Percentiles rank a stretch among this genome's conserved stretches.
These are phyloP conservation scores for Pelobates fuscus DNA, from an alignment of 2,113 vertebrate genomes.

Conservation along the genomic window DNA sequence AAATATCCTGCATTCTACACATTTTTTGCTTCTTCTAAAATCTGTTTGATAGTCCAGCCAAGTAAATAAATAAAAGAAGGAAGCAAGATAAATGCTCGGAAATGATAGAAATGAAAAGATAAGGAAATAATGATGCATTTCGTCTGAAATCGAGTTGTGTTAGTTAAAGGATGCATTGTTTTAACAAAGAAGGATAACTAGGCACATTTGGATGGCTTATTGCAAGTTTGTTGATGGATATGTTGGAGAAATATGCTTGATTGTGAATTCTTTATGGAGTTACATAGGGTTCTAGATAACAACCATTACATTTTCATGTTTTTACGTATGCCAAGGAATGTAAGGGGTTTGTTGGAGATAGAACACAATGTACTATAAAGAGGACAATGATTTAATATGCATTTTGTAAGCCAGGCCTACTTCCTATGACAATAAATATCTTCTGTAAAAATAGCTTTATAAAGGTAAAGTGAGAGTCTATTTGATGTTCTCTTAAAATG, in stretches of 20 bases:
- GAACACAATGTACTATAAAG: neutral
- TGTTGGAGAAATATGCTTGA: conserved; percentile 19
- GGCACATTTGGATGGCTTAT: conserved; percentile 27
- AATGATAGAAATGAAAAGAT: conserved; percentile 45
- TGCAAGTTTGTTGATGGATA: conserved; percentile 36
- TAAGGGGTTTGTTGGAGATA: neutral
- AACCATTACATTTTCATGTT: conserved; percentile 12
- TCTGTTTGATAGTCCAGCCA: conserved; percentile 36
- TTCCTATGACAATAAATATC: too few relatives aligned
- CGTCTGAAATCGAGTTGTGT: conserved; percentile 28
- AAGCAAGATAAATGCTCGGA: conserved; percentile 41
- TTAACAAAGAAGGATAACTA: conserved; percentile 2
- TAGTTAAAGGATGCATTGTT: conserved; percentile 40
- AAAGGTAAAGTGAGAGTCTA: too few relatives aligned
- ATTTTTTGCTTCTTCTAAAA: conserved; percentile 34
- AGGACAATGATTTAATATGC: neutral
- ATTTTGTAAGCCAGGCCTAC: too few relatives aligned
- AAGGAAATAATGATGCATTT: conserved; percentile 44
- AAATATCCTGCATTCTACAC: conserved; percentile 27
- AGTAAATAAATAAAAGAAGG: conserved; percentile 40
- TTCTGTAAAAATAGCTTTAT: too few relatives aligned
- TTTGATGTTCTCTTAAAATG: too few relatives aligned
- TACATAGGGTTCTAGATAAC: conserved; percentile 12
- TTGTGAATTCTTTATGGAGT: conserved; percentile 22
- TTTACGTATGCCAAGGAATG: conserved; percentile 25